Base-by-base conservation (phyloP, 2,888 invertebrate species). In the Ennomos fuscantarius region DNA sequence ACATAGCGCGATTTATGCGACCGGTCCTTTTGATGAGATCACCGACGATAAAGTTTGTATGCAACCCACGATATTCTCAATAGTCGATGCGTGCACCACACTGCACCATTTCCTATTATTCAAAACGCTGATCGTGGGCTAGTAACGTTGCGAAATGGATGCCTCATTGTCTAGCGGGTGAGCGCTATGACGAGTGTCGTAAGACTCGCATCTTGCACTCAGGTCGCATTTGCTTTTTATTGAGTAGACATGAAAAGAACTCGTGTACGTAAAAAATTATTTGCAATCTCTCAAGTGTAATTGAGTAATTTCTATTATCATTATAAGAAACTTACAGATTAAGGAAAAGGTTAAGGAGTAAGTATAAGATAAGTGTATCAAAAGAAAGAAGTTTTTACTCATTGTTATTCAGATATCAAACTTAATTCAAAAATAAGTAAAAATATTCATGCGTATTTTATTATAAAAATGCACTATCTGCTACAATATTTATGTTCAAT, bases 21-120 rank as follows among this genome's bases (percentile, higher is more conserved):
- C 92, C 91, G 90, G 93, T 84, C 80, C 85, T 84, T 87, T 93
- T 93, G 86, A 92, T 92, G 92, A 91, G 85, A 89, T 92, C 91
- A 91, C 79, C 83, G 80, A 70, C 69, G 67, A 79, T 84, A 81
- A 82, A 87, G 87, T 90, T 87, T 87, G 90, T 89, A 91, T 91
- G 89, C 90, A 76, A 78, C 78, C 79, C 77, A 79, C 85, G 86
- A 82, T 89, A 87, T 87, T 86, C 84, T 85, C 85, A 79, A 87
- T 87, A 86, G 81, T 82, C 83, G 82, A 81, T 83, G 84, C 87
- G 80, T 83, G 84, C 82, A 84, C 71, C 81, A 80, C 74, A 78
- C 83, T 89, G 89, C 84, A 90, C 87, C 86, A 86, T 87, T 90
- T 91, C 89, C 91, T 89, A 90, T 88, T 84, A 87, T 86, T 79